Conservation (phyloP, 2,888 invertebrate genomes). For the Polyommatus iphigenia region DNA sequence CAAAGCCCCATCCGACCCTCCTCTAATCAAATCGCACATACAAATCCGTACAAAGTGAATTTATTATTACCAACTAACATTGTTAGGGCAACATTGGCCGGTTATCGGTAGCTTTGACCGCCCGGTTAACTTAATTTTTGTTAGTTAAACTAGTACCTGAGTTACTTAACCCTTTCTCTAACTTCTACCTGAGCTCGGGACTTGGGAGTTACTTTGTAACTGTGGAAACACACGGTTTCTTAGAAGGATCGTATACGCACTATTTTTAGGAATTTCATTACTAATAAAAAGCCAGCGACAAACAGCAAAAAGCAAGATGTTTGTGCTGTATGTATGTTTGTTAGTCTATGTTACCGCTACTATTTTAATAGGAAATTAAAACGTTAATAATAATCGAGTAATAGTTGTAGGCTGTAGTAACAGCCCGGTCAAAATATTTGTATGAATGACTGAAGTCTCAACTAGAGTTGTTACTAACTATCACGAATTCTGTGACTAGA, state of each 20-base stretch:
- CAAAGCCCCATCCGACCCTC: not conserved
- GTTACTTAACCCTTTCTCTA: constrained; percentile 33
- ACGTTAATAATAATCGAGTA: too few species aligned
- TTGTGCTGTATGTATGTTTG: not conserved
- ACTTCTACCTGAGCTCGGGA: constrained; percentile 31
- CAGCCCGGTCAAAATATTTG: not conserved
- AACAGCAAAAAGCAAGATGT: not conserved
- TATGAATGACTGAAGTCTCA: too few species aligned
- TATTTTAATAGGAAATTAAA: too few species aligned
- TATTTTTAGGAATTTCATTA: not conserved
- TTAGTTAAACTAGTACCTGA: constrained; percentile 29
- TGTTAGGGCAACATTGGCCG: constrained; percentile 23
- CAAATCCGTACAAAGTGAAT: constrained; percentile 23
- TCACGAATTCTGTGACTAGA: too few species aligned
- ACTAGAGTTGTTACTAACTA: too few species aligned
- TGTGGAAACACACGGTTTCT: constrained; percentile 10
- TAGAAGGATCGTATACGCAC: not conserved
- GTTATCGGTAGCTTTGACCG: constrained; percentile 29
- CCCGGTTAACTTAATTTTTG: constrained; percentile 29
- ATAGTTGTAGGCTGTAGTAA: too few species aligned
- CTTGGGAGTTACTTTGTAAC: constrained; percentile 14
- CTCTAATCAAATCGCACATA: constrained; percentile 16
- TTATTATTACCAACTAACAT: constrained; percentile 6
- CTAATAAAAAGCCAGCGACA: not conserved
- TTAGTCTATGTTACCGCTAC: too few species aligned